These are phyloP conservation scores for Heterotis niloticus DNA, from an alignment of 2,113 vertebrate genomes.

Conservation along the genomic window DNA sequence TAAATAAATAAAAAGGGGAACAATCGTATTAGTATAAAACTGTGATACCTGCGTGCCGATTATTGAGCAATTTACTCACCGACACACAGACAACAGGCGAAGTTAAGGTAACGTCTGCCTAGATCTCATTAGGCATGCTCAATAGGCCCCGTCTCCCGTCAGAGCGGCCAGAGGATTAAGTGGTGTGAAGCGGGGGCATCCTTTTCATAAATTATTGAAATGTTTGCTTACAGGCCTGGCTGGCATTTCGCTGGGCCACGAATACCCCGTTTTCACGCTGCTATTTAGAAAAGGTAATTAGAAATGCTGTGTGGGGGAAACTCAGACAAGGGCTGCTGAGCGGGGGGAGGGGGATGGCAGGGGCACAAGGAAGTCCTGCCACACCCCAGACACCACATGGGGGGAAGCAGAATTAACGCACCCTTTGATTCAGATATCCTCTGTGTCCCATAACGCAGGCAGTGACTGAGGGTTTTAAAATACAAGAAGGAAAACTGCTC, in stretches of 20 bases:
- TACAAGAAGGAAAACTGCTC: no score
- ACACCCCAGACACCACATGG: not conserved
- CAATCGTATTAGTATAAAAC: no score
- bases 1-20: not conserved
- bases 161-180: slow-evolving; percentile 3
- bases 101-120: not conserved
- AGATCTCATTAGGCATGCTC: slow-evolving; percentile 26
- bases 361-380: not conserved
- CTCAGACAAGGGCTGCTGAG: not conserved
- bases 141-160: not conserved
- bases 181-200: slow-evolving; percentile 16
- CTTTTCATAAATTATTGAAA: slow-evolving; percentile 35
- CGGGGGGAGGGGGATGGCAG: not conserved
- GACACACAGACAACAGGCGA: not conserved
- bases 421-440: no score
- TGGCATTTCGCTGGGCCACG: slow-evolving; percentile 22
- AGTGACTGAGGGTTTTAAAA: no score
- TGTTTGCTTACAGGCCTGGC: slow-evolving; percentile 33
- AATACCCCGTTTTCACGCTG: slow-evolving; percentile 27
- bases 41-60: not conserved
- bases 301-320: slow-evolving; percentile 8
- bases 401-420: no score
- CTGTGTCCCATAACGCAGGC: no score
- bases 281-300: slow-evolving; percentile 42
- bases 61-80: no score